phyloP scores from a whole-genome alignment of 2,113 vertebrate species.

The Paraplagusia blochii region DNA sequence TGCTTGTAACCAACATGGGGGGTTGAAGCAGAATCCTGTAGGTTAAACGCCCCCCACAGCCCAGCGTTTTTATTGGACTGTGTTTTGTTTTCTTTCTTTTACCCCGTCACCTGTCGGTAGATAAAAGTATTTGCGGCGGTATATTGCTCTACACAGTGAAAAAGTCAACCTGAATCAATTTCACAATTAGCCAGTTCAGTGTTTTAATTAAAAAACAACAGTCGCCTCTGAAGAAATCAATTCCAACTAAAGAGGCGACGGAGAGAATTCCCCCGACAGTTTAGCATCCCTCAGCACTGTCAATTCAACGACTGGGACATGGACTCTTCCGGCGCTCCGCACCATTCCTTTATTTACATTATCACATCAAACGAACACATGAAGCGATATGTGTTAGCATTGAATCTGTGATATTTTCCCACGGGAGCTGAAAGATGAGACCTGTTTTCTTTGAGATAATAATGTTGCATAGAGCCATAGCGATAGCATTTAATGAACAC shows the following conservation, averaged over 20 bases:
- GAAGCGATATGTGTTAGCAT: conserved; percentile 12
- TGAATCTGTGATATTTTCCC: conserved; percentile 16
- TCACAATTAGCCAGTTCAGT: conserved; percentile 73
- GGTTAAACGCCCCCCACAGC: too few relatives aligned
- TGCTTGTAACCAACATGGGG: too few relatives aligned
- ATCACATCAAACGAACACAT: conserved; percentile 19
- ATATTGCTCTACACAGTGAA: conserved; percentile 67
- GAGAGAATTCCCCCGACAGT: conserved; percentile 54
- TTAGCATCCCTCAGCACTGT: conserved; percentile 47
- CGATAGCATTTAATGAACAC: too few relatives aligned
- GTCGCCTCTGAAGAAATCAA: conserved; percentile 73
- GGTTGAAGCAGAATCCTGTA: too few relatives aligned
- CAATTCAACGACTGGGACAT: conserved; percentile 53
- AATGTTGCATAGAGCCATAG: too few relatives aligned
- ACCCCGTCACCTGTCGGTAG: conserved; percentile 14
- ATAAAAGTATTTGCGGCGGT: conserved; percentile 21
- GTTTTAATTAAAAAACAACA: conserved; percentile 77
- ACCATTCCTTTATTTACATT: conserved; percentile 18
- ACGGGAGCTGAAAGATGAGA: conserved; percentile 12
- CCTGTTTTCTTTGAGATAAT: too few relatives aligned
- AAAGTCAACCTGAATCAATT: conserved; percentile 73
- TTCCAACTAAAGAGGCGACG: conserved; percentile 63
- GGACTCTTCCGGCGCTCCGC: conserved; percentile 37
- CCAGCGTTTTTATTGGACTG: too few relatives aligned
- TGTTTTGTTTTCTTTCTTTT: not conserved